Percentiles rank a stretch among this genome's conserved stretches.
phyloP scores from a whole-genome alignment of 2,888 invertebrate species.

The Micoletzkya japonica region DNA sequence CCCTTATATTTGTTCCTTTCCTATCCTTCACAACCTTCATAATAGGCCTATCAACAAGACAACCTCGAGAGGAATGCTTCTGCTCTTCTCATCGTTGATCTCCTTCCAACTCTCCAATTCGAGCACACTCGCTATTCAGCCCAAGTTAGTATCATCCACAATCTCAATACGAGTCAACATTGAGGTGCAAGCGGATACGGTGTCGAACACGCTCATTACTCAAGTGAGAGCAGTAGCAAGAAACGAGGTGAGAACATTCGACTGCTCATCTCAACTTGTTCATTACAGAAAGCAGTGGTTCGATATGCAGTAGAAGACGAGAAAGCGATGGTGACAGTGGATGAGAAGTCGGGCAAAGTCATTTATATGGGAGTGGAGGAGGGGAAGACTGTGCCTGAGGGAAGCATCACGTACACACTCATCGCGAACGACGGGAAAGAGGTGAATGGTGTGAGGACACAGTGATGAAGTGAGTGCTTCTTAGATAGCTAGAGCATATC shows the following conservation, averaged over 20 bases:
- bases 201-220: conserved; percentile 12
- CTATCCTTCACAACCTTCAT: no score
- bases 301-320: conserved; percentile 18
- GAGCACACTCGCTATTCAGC: conserved; percentile 43
- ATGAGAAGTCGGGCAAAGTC: conserved; percentile 20
- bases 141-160: conserved; percentile 6
- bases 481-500: conserved; percentile 4
- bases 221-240: conserved; percentile 26
- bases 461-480: background rate
- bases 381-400: background rate
- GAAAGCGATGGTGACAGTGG: conserved; percentile 9
- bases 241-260: conserved; percentile 7
- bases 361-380: background rate
- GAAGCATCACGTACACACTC: conserved; percentile 7
- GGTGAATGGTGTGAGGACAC: background rate
- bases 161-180: background rate
- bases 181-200: conserved; percentile 14
- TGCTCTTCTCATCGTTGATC: conserved; percentile 43
- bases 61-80: conserved; percentile 49
- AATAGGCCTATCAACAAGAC: conserved; percentile 54
- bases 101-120: conserved; percentile 40
- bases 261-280: background rate
- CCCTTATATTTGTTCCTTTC: background rate
- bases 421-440: conserved; percentile 24
- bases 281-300: conserved; percentile 19